Evolutionary conservation across 2,113 vertebrate genomes (phyloP).

Genomic region (Calidris pugnax): DNA sequence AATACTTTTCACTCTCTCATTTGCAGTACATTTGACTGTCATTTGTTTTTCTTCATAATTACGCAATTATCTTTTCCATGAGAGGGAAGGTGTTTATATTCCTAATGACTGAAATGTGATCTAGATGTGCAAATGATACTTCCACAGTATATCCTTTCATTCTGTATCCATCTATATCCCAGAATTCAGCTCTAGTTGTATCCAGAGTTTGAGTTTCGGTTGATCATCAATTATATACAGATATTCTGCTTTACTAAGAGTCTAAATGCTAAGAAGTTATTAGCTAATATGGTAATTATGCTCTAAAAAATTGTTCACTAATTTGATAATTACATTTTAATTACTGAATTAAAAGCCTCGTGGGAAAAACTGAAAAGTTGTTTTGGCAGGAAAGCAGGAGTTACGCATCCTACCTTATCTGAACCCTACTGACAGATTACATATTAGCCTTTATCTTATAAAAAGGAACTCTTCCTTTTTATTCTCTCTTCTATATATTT

Average conservation of each 20-base stretch:
- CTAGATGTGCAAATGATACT: background rate
- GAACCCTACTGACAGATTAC: background rate
- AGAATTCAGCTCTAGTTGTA: background rate
- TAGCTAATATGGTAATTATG: background rate
- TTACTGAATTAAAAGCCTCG: background rate
- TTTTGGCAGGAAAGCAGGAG: background rate
- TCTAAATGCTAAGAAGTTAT: background rate
- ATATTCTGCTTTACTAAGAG: background rate
- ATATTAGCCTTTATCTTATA: background rate
- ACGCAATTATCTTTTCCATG: background rate
- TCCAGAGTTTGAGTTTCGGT: background rate
- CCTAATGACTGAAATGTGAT: background rate
- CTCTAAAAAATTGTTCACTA: background rate
- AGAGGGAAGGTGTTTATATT: background rate
- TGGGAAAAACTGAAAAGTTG: background rate
- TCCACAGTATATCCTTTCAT: background rate
- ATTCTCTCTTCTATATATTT: background rate
- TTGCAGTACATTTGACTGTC: background rate
- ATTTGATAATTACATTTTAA: conserved; percentile 8
- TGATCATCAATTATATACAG: background rate
- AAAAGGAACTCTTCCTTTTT: background rate
- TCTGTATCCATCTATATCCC: background rate
- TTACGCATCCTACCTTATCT: background rate
- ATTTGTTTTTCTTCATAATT: background rate
- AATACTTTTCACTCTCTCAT: background rate